Evolutionary conservation across 1,140 invertebrate species (phyloP), one percentile per base, ranked within the genome.

Genomic region (Rhyzopertha dominica): DNA sequence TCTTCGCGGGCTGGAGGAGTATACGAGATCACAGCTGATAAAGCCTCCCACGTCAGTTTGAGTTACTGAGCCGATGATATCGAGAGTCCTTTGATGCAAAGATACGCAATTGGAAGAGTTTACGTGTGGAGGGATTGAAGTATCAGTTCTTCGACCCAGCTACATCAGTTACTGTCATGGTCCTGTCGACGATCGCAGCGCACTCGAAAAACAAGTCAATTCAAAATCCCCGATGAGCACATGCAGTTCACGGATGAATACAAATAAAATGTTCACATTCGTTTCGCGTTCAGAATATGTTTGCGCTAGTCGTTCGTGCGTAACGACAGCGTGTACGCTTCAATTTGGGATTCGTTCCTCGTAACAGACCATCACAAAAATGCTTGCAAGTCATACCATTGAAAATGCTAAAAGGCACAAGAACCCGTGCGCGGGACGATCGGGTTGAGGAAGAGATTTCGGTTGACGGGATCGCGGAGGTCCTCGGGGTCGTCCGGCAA

Each of bases 301-400:
- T 49, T 49, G 37, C 44, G 42, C 43, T 44, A 39, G 38, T 34
- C 43, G 53, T 52, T 48, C 50, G 50, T 53, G 49, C 49, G 40
- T 56, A 43, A 52, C 43, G 42, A 43, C 35, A 42, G n/a, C n/a
- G n/a, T 24, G 49, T 43, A 53, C 51, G 51, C 47, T 56, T 47
- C 36, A 45, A 46, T 43, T 53, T 35, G 24, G 43, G 47, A 51
- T 51, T 47, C 32, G 30, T n/a, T n/a, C n/a, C n/a, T n/a, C n/a
- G n/a, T n/a, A n/a, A n/a, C 45, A 30, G 43, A 43, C 43, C 43
- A 34, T 44, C 24, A 48, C 35, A 43, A 48, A 14, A 36, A 31
- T 29, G 30, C 29, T 37, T 46, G 30, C 32, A 46, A 46, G 16
- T 8, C 20, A 13, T 20, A 28, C 18, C 32, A 39, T 17, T 32